Evolutionary conservation across 2,797 vertebrate genomes (phyloP).

Genomic region (Oryzias dopingdopingensis): DNA sequence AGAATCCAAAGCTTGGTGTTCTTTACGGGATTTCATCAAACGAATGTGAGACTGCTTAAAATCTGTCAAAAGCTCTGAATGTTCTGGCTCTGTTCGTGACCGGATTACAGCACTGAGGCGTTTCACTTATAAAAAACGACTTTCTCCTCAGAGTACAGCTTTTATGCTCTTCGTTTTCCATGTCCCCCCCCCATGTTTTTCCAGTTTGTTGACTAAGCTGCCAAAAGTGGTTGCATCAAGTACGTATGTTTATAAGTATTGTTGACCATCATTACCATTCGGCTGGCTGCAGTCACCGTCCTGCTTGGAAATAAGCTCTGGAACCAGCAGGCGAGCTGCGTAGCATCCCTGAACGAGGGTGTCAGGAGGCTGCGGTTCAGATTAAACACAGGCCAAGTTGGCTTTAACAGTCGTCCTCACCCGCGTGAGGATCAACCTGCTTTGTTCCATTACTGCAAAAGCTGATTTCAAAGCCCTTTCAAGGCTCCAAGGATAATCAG

Average conservation of each 20-base stretch:
- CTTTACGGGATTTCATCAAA: neutral
- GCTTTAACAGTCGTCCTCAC: conserved; percentile 1
- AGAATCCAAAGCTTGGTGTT: neutral
- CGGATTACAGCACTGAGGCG: conserved; percentile 39
- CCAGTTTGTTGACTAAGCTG: conserved; percentile 22
- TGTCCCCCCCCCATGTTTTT: conserved; percentile 18
- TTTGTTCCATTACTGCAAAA: conserved; percentile 9
- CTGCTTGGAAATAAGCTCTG: conserved; percentile 37
- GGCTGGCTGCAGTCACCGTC: conserved; percentile 33
- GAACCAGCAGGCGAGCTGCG: conserved; percentile 34
- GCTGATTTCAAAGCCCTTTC: conserved; percentile 33
- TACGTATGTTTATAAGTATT: conserved; percentile 14
- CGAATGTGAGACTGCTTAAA: neutral
- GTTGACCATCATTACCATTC: conserved; percentile 38
- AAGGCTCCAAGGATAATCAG: conserved; percentile 33
- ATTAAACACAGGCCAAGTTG: conserved; percentile 44
- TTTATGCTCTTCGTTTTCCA: conserved; percentile 17
- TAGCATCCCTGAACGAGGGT: conserved; percentile 49
- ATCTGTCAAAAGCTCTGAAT: conserved; percentile 5
- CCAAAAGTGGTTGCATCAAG: conserved; percentile 20
- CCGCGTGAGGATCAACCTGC: conserved; percentile 34
- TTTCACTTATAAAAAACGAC: conserved; percentile 44
- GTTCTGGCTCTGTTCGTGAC: conserved; percentile 25
- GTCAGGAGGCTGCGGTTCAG: conserved; percentile 32
- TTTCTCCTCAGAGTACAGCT: conserved; percentile 20